Evolutionary conservation across 2,113 vertebrate species (phyloP).

Genomic region (Heloderma charlesbogerti): DNA sequence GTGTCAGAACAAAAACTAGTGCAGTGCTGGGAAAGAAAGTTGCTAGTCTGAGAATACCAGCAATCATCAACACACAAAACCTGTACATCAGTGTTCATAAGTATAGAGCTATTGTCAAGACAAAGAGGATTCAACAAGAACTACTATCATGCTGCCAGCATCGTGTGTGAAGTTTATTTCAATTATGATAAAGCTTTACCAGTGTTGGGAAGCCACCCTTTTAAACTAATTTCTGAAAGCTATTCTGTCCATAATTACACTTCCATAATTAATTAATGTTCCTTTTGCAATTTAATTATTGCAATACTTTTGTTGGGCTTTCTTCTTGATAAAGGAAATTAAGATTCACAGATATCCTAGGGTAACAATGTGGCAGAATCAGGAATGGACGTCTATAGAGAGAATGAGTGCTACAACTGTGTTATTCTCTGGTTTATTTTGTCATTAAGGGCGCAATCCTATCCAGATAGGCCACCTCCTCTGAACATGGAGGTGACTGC

Average conservation of each 20-base stretch:
- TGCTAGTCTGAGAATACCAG: neutral
- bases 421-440: neutral
- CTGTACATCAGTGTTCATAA: neutral
- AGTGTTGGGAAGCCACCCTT: constrained; percentile 14
- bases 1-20: neutral
- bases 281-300: constrained; percentile 4
- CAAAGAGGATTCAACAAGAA: constrained; percentile 13
- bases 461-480: no score
- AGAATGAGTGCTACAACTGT: neutral
- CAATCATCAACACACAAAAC: neutral
- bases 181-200: neutral
- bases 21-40: neutral
- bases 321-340: constrained; percentile 8
- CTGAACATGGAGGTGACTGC: no score
- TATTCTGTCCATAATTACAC: neutral
- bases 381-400: neutral
- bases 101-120: neutral
- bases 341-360: neutral
- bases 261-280: constrained; percentile 20
- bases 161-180: neutral
- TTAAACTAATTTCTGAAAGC: constrained; percentile 18
- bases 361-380: neutral
- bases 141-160: neutral
- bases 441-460: no score
- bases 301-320: constrained; percentile 3